Percentiles rank a stretch among this genome's conserved stretches.
Evolutionary conservation across 2,797 vertebrate genomes (phyloP).

Genomic region (Hydrolagus colliei): DNA sequence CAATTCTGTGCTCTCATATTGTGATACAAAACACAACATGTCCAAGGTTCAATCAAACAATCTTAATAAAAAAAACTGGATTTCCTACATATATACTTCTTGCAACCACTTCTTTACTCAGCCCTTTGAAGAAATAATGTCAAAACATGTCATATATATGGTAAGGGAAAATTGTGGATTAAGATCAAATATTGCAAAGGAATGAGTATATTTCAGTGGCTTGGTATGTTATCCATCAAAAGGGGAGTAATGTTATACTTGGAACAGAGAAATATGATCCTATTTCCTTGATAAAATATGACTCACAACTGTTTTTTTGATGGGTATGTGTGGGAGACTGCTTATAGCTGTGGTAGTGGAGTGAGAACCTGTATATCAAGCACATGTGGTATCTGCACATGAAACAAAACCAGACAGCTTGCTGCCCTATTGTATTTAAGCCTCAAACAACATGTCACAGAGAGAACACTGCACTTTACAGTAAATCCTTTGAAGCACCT

Average conservation of each 20-base stretch:
- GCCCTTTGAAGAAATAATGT: not conserved
- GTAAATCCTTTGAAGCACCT: too few species aligned
- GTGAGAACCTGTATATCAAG: not conserved
- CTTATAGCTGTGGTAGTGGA: not conserved
- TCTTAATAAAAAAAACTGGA: not conserved
- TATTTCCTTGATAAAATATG: not conserved
- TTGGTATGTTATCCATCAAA: slow-evolving; percentile 1
- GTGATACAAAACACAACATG: not conserved
- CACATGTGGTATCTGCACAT: not conserved
- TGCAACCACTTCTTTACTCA: not conserved
- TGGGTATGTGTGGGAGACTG: not conserved
- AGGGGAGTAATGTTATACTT: not conserved
- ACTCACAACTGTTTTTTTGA: not conserved
- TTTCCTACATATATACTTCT: not conserved
- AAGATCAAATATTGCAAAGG: not conserved
- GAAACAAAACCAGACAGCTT: not conserved
- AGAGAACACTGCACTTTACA: too few species aligned
- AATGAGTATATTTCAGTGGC: not conserved
- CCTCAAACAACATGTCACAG: too few species aligned
- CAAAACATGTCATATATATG: not conserved
- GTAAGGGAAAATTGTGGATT: not conserved
- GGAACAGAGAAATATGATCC: not conserved
- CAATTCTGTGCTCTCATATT: not conserved
- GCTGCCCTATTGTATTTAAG: not conserved
- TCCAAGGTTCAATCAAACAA: slow-evolving; percentile 1